These are phyloP conservation scores for Drosophila yakuba DNA, from an alignment of 1,140 invertebrate species.

Conservation along the genomic window DNA sequence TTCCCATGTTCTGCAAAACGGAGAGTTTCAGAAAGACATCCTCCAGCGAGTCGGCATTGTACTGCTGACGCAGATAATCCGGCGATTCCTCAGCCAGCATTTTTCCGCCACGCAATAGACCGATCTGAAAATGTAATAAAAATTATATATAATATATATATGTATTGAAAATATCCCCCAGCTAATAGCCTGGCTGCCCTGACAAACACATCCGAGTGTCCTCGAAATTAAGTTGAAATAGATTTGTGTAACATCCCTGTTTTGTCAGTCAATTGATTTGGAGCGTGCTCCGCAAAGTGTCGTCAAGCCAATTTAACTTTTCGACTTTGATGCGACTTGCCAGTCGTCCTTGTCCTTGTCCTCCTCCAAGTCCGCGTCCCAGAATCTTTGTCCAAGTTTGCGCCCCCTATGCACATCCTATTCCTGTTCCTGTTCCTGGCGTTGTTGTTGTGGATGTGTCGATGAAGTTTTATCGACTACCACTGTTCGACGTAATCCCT, in stretches of 20 bases:
- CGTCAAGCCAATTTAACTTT: conserved; percentile 72
- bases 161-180: neutral
- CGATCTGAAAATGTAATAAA: conserved; percentile 88
- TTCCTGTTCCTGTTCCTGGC: conserved; percentile 41
- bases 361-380: neutral
- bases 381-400: conserved; percentile 53
- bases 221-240: conserved; percentile 4
- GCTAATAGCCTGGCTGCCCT: too few relatives aligned
- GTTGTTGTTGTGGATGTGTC: conserved; percentile 49
- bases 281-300: conserved; percentile 49
- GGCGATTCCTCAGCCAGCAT: conserved; percentile 97
- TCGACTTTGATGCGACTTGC: conserved; percentile 46
- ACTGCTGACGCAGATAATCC: conserved; percentile 90
- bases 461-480: conserved; percentile 77
- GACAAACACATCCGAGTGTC: neutral
- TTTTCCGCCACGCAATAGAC: conserved; percentile 95
- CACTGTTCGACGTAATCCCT: conserved; percentile 18
- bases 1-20: conserved; percentile 91
- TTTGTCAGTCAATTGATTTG: conserved; percentile 57
- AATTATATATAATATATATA: neutral
- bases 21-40: conserved; percentile 97
- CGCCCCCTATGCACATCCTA: conserved; percentile 61
- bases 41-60: conserved; percentile 92
- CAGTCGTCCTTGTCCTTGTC: conserved; percentile 1
- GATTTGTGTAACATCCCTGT: conserved; percentile 12